Conservation (phyloP, 1,140 invertebrate species). For the Orius insidiosus region DNA sequence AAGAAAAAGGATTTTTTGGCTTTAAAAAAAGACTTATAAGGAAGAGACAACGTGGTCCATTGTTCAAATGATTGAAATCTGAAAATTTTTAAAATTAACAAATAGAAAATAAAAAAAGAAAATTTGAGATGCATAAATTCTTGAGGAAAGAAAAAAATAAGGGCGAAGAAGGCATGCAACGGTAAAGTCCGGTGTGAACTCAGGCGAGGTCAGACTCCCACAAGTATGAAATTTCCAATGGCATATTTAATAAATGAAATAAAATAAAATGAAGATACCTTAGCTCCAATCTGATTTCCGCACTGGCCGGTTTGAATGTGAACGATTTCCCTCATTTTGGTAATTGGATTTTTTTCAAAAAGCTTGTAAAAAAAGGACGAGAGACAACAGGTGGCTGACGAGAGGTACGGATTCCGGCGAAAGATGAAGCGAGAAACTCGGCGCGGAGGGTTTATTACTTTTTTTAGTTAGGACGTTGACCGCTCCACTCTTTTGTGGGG, state of each 20-base stretch:
- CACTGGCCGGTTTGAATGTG: slow-evolving; percentile 74
- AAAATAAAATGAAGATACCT: slow-evolving; percentile 32
- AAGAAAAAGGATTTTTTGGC: no score
- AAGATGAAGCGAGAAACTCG: background rate
- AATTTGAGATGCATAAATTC: background rate
- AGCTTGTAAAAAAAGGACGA: background rate
- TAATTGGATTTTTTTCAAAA: background rate
- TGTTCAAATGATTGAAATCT: no score
- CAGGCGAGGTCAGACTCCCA: no score
- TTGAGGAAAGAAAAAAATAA: background rate
- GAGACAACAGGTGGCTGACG: background rate
- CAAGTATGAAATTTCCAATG: no score
- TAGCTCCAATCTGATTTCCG: slow-evolving; percentile 78
- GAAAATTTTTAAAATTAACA: no score
- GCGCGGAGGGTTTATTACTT: no score
- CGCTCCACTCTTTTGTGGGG: background rate
- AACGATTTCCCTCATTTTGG: slow-evolving; percentile 63
- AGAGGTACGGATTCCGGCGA: background rate
- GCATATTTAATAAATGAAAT: no score
- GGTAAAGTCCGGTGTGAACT: background rate
- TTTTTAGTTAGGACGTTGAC: background rate
- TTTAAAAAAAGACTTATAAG: no score
- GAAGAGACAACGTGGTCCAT: no score
- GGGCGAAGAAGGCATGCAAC: background rate
- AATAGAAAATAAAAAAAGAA: no score